Evolutionary conservation across 2,888 invertebrate species (phyloP).

Genomic region (Cosmopolites sordidus): DNA sequence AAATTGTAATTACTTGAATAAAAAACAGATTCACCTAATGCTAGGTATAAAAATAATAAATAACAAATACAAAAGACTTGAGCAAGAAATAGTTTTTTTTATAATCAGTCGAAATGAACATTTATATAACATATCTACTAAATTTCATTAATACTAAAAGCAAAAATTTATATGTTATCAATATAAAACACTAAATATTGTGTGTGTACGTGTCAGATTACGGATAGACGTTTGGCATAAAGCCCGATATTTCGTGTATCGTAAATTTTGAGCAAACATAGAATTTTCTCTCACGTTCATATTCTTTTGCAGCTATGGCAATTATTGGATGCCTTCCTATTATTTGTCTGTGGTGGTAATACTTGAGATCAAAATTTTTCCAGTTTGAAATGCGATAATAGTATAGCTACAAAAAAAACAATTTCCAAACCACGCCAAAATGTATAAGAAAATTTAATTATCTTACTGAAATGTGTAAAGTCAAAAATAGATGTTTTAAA

Average conservation of each 20-base stretch:
- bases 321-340: slow-evolving; percentile 45
- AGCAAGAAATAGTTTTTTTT: slow-evolving; percentile 3
- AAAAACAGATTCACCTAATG: too few relatives aligned
- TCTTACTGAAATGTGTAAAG: too few relatives aligned
- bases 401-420: slow-evolving; percentile 37
- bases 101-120: neutral
- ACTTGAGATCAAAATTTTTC: slow-evolving; percentile 44
- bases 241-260: slow-evolving; percentile 41
- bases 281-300: slow-evolving; percentile 39
- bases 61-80: slow-evolving; percentile 5
- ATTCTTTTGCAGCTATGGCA: slow-evolving; percentile 42
- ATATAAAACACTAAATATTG: too few relatives aligned
- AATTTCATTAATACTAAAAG: too few relatives aligned
- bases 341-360: slow-evolving; percentile 41
- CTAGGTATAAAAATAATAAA: too few relatives aligned
- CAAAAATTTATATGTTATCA: too few relatives aligned
- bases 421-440: too few relatives aligned
- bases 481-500: too few relatives aligned
- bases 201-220: too few relatives aligned
- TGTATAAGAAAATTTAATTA: too few relatives aligned
- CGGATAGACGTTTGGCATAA: slow-evolving; percentile 30
- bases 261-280: slow-evolving; percentile 44
- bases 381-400: slow-evolving; percentile 45
- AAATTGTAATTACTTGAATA: too few relatives aligned
- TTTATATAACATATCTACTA: too few relatives aligned